These are phyloP conservation scores for Periophthalmus modestus DNA, from an alignment of 2,113 vertebrate species.

Conservation along the genomic window DNA sequence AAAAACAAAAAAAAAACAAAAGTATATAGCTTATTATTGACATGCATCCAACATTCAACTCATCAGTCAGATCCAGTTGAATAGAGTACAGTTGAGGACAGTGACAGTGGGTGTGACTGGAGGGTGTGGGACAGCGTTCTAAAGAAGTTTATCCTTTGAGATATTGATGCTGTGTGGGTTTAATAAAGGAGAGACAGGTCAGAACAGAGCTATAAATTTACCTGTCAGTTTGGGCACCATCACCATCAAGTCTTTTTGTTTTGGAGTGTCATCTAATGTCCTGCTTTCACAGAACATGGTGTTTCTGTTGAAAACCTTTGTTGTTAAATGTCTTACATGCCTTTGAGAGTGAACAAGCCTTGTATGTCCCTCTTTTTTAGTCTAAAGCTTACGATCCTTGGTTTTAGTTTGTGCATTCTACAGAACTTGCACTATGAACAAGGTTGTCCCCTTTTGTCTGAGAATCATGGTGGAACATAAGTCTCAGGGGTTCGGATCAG, in stretches of 20 bases:
- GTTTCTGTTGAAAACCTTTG: background rate
- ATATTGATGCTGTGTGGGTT: conserved; percentile 13
- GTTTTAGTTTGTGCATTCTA: background rate
- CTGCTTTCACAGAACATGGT: background rate
- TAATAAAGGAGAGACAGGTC: conserved; percentile 23
- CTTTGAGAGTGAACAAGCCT: too few relatives aligned
- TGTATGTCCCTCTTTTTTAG: too few relatives aligned
- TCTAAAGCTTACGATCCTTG: too few relatives aligned
- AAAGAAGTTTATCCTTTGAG: conserved; percentile 27
- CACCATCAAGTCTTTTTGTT: background rate
- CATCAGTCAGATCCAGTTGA: conserved; percentile 74
- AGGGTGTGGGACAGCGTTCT: conserved; percentile 22
- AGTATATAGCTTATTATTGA: background rate
- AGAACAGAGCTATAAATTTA: conserved; percentile 45
- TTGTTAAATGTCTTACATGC: too few relatives aligned
- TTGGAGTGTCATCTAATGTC: background rate
- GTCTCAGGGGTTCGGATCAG: background rate
- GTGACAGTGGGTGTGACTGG: conserved; percentile 40
- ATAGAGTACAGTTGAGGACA: conserved; percentile 49
- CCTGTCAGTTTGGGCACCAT: conserved; percentile 1
- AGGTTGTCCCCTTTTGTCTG: background rate
- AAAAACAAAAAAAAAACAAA: too few relatives aligned
- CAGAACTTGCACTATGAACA: background rate
- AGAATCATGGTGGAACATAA: background rate
- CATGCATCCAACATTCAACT: conserved; percentile 45